phyloP scores from a whole-genome alignment of 2,888 invertebrate species.

The Troides oblongomaculatus region DNA sequence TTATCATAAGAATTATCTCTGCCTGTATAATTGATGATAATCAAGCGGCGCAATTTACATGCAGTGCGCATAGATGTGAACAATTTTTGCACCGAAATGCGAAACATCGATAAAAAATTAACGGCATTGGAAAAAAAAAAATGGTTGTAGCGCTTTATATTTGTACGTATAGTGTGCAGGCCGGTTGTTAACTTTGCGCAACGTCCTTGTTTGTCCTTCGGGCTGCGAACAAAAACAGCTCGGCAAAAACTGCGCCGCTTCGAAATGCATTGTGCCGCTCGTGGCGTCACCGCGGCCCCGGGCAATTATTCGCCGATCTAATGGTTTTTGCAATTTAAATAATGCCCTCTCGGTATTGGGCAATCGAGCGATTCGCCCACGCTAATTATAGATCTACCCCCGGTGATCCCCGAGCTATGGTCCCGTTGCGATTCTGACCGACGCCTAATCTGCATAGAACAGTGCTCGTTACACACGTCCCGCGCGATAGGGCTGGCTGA shows the following conservation, averaged over 20 bases:
- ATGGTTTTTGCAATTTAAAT: conserved; percentile 29
- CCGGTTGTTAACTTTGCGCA: conserved; percentile 24
- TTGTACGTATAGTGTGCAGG: not conserved
- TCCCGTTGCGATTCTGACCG: conserved; percentile 12
- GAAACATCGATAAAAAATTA: conserved; percentile 6
- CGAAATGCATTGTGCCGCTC: conserved; percentile 23
- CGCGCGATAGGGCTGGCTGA: not conserved
- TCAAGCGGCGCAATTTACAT: too few relatives aligned
- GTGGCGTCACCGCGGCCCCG: conserved; percentile 24
- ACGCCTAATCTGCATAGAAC: conserved; percentile 22
- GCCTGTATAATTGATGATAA: too few relatives aligned
- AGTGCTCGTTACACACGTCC: not conserved
- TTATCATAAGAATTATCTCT: too few relatives aligned
- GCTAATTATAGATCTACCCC: conserved; percentile 27
- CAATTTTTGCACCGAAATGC: not conserved
- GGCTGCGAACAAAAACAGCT: conserved; percentile 22
- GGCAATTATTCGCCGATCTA: conserved; percentile 28
- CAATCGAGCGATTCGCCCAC: conserved; percentile 27
- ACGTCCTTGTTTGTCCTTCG: conserved; percentile 29
- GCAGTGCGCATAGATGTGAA: too few relatives aligned
- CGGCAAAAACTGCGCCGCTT: conserved; percentile 18
- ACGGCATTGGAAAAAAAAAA: conserved; percentile 21
- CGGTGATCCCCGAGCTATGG: conserved; percentile 13
- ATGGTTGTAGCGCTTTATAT: conserved; percentile 18
- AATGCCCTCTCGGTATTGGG: conserved; percentile 18